Conservation (phyloP, 2,797 vertebrate species). For the Microtus obscurus region DNA sequence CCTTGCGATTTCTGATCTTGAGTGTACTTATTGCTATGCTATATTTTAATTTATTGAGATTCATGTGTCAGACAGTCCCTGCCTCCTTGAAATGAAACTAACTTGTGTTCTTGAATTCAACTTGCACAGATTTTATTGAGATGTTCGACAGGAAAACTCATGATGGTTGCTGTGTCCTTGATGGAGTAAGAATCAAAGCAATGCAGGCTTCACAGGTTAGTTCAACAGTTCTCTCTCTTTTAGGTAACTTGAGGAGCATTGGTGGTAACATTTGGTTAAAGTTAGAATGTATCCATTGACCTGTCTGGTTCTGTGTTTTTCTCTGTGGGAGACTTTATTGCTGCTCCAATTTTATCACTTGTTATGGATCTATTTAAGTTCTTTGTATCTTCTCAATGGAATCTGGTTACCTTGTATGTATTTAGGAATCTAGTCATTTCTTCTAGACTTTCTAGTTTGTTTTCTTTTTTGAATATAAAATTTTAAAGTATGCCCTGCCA, state of each 20-base stretch:
- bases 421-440: background rate
- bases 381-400: background rate
- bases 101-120: background rate
- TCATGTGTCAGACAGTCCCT: background rate
- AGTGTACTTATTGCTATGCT: background rate
- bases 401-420: background rate
- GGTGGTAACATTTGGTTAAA: background rate
- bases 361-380: background rate
- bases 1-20: background rate
- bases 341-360: background rate
- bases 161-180: background rate
- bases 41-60: background rate
- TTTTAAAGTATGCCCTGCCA: background rate
- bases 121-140: background rate
- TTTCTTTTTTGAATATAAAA: background rate
- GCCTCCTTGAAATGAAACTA: background rate
- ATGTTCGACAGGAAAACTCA: background rate
- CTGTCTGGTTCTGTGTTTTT: background rate
- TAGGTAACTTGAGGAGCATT: background rate
- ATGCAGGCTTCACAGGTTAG: background rate
- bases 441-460: background rate
- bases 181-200: background rate
- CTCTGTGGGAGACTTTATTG: background rate
- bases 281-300: background rate
- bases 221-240: background rate